A percentile compares a stretch with the other conserved stretches of the same genome.
Evolutionary conservation across 2,797 vertebrate genomes (phyloP).

Genomic region (Pseudochirops corinnae): DNA sequence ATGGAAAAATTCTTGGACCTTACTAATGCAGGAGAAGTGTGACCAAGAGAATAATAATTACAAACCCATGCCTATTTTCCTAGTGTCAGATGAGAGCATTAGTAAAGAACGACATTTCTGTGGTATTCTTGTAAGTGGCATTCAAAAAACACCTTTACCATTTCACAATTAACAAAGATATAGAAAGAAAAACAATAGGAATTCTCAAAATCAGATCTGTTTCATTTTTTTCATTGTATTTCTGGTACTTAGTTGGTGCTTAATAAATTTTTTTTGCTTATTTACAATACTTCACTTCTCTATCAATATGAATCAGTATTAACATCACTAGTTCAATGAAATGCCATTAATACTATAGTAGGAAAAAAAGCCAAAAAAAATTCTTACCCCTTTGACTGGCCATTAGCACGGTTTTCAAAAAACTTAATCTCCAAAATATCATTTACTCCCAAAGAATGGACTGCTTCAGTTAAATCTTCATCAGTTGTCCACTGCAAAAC

Average conservation of each 20-base stretch:
- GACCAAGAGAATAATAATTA: background rate
- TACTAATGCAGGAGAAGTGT: background rate
- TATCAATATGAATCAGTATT: background rate
- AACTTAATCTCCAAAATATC: conserved; percentile 99
- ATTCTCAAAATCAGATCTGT: background rate
- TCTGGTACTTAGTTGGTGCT: background rate
- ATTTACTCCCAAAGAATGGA: conserved; percentile 95
- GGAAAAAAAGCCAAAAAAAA: conserved; percentile 57
- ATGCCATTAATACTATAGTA: background rate
- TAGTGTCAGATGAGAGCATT: background rate
- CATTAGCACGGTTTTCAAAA: conserved; percentile 99
- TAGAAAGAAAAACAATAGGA: background rate
- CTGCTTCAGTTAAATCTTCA: conserved; percentile 98
- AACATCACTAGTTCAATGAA: conserved; percentile 5
- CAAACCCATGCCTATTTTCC: background rate
- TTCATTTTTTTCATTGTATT: background rate
- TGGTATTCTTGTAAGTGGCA: background rate
- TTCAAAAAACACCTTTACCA: background rate
- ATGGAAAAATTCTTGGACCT: background rate
- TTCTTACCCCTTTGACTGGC: conserved; percentile 98
- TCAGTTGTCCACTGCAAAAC: conserved; percentile 98
- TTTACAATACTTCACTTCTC: background rate
- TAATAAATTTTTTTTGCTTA: background rate
- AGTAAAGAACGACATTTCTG: background rate
- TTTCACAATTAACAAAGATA: background rate